phyloP scores from a whole-genome alignment of 2,797 vertebrate species.

The Amniataba percoides region DNA sequence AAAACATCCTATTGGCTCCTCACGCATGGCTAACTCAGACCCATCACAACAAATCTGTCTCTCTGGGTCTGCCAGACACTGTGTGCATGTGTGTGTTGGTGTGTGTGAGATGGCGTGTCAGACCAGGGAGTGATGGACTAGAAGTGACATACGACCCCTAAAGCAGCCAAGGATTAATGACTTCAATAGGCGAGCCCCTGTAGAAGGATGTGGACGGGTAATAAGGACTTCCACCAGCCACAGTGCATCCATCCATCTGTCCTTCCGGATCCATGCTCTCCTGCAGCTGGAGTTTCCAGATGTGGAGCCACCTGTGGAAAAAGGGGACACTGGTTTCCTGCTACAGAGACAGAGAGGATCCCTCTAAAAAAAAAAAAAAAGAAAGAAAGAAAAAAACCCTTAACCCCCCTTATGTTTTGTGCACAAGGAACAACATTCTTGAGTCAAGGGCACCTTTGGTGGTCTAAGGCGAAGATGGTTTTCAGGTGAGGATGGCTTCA shows the following conservation, averaged over 20 bases:
- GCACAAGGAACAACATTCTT: constrained; percentile 55
- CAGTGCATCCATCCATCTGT: constrained; percentile 72
- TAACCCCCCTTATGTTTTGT: constrained; percentile 43
- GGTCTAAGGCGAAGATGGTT: constrained; percentile 55
- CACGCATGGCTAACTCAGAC: constrained; percentile 70
- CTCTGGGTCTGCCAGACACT: constrained; percentile 40
- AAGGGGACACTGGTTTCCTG: constrained; percentile 52
- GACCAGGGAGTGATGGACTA: constrained; percentile 71
- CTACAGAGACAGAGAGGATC: constrained; percentile 48
- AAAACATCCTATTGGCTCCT: constrained; percentile 75
- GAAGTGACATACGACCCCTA: constrained; percentile 76
- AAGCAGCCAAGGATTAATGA: constrained; percentile 77
- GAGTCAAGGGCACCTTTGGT: constrained; percentile 72
- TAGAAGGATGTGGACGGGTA: constrained; percentile 68
- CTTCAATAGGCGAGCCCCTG: constrained; percentile 67
- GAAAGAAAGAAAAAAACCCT: constrained; percentile 33
- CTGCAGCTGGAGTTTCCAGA: constrained; percentile 77
- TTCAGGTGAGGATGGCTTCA: constrained; percentile 56
- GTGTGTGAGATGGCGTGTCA: constrained; percentile 44
- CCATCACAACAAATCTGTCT: constrained; percentile 75
- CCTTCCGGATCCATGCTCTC: constrained; percentile 46
- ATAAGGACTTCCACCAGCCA: constrained; percentile 76
- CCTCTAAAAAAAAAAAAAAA: constrained; percentile 46
- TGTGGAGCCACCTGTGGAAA: constrained; percentile 74
- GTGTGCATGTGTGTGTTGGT: constrained; percentile 35